Evolutionary conservation across 2,888 invertebrate genomes (phyloP).

Genomic region (Gisinianus flammeolus): DNA sequence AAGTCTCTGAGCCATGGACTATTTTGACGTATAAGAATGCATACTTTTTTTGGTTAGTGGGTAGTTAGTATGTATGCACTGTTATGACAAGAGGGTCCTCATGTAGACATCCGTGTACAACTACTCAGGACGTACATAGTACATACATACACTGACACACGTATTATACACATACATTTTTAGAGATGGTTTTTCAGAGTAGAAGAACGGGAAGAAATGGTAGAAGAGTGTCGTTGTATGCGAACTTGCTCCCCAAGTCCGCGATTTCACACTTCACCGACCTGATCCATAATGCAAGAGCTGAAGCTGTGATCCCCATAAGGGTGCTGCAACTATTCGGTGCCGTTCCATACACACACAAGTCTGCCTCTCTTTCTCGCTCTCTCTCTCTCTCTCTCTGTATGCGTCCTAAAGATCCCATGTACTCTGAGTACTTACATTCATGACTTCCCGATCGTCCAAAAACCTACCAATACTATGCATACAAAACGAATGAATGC

Average conservation of each 20-base stretch:
- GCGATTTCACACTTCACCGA: slow-evolving; percentile 59
- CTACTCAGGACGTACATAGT: background rate
- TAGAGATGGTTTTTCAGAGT: too few species aligned
- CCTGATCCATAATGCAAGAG: slow-evolving; percentile 60
- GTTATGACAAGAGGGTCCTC: background rate
- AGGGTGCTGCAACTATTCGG: slow-evolving; percentile 43
- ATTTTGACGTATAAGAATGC: background rate
- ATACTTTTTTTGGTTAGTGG: too few species aligned
- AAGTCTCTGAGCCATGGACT: slow-evolving; percentile 13
- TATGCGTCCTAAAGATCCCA: background rate
- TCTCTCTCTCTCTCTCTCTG: background rate
- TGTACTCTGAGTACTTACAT: slow-evolving; percentile 28
- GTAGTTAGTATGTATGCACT: background rate
- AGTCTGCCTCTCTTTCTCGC: background rate
- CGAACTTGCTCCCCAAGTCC: slow-evolving; percentile 53
- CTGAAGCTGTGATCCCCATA: slow-evolving; percentile 49
- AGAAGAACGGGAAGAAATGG: slow-evolving; percentile 11
- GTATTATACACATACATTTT: background rate
- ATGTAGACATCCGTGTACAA: background rate
- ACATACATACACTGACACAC: background rate
- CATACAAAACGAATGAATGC: background rate
- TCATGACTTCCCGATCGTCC: slow-evolving; percentile 34
- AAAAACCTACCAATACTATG: slow-evolving; percentile 11
- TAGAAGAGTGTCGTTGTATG: slow-evolving; percentile 29
- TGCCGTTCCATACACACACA: background rate